Percentiles rank a stretch among this genome's conserved stretches.
Evolutionary conservation across 2,888 invertebrate species (phyloP).

Genomic region (Thera britannica): DNA sequence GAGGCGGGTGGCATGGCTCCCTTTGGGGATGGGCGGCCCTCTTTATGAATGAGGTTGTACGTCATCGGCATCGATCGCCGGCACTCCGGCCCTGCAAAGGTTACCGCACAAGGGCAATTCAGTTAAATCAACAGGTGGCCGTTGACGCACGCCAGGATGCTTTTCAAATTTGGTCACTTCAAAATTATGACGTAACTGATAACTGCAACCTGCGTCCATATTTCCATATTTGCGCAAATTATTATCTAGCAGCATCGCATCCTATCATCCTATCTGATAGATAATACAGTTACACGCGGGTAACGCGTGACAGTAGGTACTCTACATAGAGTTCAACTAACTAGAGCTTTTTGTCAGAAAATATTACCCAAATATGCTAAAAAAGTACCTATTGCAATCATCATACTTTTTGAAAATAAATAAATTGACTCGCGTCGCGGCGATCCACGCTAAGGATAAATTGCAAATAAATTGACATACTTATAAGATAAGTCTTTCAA

Average conservation of each 20-base stretch:
- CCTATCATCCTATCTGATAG: conserved; percentile 9
- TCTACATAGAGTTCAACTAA: conserved; percentile 18
- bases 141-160: conserved; percentile 66
- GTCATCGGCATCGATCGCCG: conserved; percentile 77
- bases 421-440: no score
- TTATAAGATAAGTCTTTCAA: no score
- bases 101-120: conserved; percentile 75
- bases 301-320: conserved; percentile 36
- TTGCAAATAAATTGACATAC: no score
- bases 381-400: no score
- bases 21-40: conserved; percentile 56
- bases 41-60: conserved; percentile 82
- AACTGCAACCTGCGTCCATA: conserved; percentile 34
- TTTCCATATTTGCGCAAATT: conserved; percentile 37
- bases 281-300: conserved; percentile 24
- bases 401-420: no score
- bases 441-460: no score
- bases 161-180: conserved; percentile 64
- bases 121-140: conserved; percentile 75
- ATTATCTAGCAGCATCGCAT: conserved; percentile 39
- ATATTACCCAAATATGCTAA: no score
- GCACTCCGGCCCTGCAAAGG: conserved; percentile 61
- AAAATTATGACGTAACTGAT: conserved; percentile 57
- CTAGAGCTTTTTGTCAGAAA: neutral
- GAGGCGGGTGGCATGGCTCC: conserved; percentile 45